Percentiles rank a stretch among this genome's conserved stretches.
Evolutionary conservation across 2,888 invertebrate genomes (phyloP).

Genomic region (Polydrusus tereticollis): DNA sequence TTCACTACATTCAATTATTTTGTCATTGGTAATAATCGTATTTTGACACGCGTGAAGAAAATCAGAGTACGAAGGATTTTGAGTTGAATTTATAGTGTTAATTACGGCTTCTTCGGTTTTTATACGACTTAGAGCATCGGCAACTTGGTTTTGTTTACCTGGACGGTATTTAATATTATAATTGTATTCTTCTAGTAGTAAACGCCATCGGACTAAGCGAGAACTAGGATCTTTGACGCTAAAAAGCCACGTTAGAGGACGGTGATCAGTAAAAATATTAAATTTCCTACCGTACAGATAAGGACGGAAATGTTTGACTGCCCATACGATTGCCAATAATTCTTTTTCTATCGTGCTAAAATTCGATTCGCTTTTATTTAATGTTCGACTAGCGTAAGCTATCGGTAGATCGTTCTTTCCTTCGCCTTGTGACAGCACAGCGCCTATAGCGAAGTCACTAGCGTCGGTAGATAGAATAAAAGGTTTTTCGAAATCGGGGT

Average conservation of each 20-base stretch:
- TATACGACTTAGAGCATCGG: background rate
- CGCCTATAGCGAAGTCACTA: conserved; percentile 54
- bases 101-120: background rate
- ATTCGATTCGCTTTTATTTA: conserved; percentile 59
- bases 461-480: conserved; percentile 57
- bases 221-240: conserved; percentile 57
- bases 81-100: background rate
- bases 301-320: conserved; percentile 60
- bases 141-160: conserved; percentile 20
- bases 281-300: conserved; percentile 63
- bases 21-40: background rate
- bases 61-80: background rate
- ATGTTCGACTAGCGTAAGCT: conserved; percentile 59
- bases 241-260: conserved; percentile 60
- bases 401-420: conserved; percentile 58
- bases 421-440: conserved; percentile 53
- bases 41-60: background rate
- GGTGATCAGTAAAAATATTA: conserved; percentile 60
- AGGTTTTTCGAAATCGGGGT: conserved; percentile 19
- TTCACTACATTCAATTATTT: background rate
- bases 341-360: conserved; percentile 63
- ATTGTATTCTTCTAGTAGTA: conserved; percentile 57
- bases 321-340: conserved; percentile 61
- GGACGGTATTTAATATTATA: conserved; percentile 35
- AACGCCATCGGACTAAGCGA: conserved; percentile 57